These are phyloP conservation scores for Garra rufa DNA, from an alignment of 2,113 vertebrate species.

Conservation along the genomic window DNA sequence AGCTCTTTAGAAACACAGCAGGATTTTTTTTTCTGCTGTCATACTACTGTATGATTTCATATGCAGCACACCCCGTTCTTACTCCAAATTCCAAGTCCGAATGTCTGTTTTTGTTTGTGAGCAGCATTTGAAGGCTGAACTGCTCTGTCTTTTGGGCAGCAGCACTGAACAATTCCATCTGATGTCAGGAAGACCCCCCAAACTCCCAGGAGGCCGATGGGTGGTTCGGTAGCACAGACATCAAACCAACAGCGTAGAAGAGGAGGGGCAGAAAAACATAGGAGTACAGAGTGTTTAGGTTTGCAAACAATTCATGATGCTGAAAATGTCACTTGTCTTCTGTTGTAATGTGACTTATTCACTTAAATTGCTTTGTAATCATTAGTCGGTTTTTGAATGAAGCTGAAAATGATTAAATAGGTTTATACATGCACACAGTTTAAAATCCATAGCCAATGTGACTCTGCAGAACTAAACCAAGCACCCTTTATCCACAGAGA, in stretches of 20 bases:
- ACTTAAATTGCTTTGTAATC: neutral
- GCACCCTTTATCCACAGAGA: neutral
- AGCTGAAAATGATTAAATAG: neutral
- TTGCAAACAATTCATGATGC: neutral
- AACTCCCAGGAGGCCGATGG: slow-evolving; percentile 13
- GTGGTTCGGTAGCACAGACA: slow-evolving; percentile 8
- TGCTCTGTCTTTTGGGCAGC: neutral
- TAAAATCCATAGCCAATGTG: neutral
- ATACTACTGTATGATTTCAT: neutral
- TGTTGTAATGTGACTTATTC: neutral
- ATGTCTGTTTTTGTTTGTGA: neutral
- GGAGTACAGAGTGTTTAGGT: neutral
- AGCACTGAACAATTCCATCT: neutral
- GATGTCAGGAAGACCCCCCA: slow-evolving; percentile 23
- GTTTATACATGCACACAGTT: neutral
- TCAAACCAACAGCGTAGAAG: slow-evolving; percentile 8
- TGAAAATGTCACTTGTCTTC: neutral
- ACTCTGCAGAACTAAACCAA: neutral
- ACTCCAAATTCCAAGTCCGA: neutral
- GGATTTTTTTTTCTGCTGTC: neutral
- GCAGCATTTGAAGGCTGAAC: neutral
- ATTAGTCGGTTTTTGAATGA: neutral
- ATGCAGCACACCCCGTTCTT: neutral
- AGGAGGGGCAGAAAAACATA: neutral
- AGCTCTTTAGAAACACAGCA: neutral